These are phyloP conservation scores for Carassius gibelio DNA, from an alignment of 2,113 vertebrate genomes.

Conservation along the genomic window DNA sequence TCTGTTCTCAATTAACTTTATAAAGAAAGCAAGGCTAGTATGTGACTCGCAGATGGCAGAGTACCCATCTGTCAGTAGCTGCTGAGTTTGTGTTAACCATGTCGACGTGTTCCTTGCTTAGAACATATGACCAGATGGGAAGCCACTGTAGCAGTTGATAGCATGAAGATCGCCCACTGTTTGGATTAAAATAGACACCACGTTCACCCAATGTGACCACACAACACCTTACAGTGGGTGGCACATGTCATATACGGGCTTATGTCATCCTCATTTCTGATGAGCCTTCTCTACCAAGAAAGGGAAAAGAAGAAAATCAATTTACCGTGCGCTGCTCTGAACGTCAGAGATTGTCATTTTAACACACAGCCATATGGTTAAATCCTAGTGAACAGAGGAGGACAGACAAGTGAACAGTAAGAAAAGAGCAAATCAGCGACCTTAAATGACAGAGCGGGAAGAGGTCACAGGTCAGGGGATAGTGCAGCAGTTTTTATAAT, in stretches of 20 bases:
- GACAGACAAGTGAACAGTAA: not conserved
- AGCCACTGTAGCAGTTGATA: slow-evolving; percentile 3
- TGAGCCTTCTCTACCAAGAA: not conserved
- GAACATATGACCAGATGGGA: slow-evolving; percentile 3
- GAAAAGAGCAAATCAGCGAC: not conserved
- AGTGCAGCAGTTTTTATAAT: not conserved
- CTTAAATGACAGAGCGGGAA: not conserved
- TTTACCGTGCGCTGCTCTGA: not conserved
- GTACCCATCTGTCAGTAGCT: slow-evolving; percentile 13
- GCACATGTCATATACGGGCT: slow-evolving; percentile 4
- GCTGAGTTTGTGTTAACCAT: not conserved
- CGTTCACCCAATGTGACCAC: slow-evolving; percentile 19
- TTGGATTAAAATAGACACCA: slow-evolving; percentile 43
- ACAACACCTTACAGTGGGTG: slow-evolving; percentile 27
- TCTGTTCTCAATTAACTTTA: not conserved
- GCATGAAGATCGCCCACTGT: slow-evolving; percentile 12
- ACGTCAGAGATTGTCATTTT: slow-evolving; percentile 26
- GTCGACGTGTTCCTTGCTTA: not conserved
- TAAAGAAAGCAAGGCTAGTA: not conserved
- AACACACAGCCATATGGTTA: not conserved
- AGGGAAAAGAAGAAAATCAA: slow-evolving; percentile 11
- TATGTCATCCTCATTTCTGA: not conserved
- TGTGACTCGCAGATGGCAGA: not conserved
- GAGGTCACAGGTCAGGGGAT: not conserved
- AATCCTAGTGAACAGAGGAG: not conserved